Conservation (phyloP, 2,888 invertebrate species). For the Andrena dorsata region DNA sequence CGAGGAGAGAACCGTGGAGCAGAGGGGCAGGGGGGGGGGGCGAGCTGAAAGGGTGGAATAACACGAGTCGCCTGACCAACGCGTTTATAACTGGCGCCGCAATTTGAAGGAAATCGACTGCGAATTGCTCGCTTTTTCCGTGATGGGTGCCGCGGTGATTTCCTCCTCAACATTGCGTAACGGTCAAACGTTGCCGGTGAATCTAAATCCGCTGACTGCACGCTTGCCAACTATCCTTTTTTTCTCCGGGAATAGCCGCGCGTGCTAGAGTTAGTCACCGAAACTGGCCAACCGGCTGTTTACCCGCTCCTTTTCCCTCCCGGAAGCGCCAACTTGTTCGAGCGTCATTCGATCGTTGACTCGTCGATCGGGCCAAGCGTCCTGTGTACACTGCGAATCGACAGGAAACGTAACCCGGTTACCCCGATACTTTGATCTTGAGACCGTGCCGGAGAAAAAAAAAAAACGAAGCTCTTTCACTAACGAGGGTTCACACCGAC, state of each 20-base stretch:
- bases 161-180: slow-evolving; percentile 66
- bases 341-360: slow-evolving; percentile 15
- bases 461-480: not conserved
- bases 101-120: slow-evolving; percentile 19
- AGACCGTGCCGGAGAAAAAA: not conserved
- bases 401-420: slow-evolving; percentile 41
- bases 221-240: slow-evolving; percentile 69
- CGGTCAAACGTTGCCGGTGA: slow-evolving; percentile 54
- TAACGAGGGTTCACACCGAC: too few relatives aligned
- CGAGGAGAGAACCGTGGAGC: not conserved
- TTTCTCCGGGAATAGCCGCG: slow-evolving; percentile 66
- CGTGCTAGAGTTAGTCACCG: slow-evolving; percentile 63
- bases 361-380: slow-evolving; percentile 25
- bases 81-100: not conserved
- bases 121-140: slow-evolving; percentile 26
- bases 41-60: not conserved
- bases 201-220: slow-evolving; percentile 68
- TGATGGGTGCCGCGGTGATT: slow-evolving; percentile 44
- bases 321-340: slow-evolving; percentile 48
- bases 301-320: slow-evolving; percentile 62
- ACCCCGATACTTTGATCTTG: slow-evolving; percentile 41
- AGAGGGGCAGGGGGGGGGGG: too few relatives aligned
- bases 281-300: slow-evolving; percentile 72
- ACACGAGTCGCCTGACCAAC: not conserved
- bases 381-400: slow-evolving; percentile 12